phyloP scores from a whole-genome alignment of 2,113 vertebrate species.

The Copsychus sechellarum region DNA sequence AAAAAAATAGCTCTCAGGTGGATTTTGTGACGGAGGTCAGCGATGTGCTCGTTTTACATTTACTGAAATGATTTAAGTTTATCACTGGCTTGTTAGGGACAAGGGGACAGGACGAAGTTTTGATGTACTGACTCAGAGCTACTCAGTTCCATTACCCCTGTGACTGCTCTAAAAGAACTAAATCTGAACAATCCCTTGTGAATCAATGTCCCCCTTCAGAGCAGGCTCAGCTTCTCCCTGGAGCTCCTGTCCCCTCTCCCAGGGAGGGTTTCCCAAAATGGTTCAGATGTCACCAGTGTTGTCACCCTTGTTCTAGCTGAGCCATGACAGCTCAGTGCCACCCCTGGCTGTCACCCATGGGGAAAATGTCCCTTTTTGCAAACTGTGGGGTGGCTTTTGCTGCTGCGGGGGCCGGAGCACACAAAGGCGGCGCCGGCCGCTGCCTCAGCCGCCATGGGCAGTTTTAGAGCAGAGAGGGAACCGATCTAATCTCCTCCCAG shows the following conservation, averaged over 20 bases:
- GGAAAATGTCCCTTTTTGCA: conserved; percentile 20
- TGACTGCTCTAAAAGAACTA: not conserved
- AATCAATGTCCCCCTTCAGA: accelerated
- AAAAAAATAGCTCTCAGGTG: not conserved
- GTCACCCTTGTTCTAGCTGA: not conserved
- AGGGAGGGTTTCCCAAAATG: accelerated
- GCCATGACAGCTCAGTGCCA: not conserved
- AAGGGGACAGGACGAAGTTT: not conserved
- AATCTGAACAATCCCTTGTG: not conserved
- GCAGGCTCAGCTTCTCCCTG: too few relatives aligned
- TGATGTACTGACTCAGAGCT: not conserved
- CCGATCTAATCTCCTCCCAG: not conserved
- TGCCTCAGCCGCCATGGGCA: conserved; percentile 37
- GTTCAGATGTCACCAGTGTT: accelerated
- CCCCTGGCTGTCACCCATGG: not conserved
- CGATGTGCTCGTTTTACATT: accelerated
- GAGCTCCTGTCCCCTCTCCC: accelerated
- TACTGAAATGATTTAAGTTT: accelerated
- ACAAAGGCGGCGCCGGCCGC: conserved; percentile 32
- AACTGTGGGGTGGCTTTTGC: not conserved
- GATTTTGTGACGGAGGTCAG: not conserved
- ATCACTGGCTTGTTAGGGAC: not conserved
- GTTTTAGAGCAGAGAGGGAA: not conserved
- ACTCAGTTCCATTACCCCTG: not conserved
- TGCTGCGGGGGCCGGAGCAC: not conserved